These are phyloP conservation scores for Coracopsis vasa DNA, from an alignment of 2,113 vertebrate genomes.

Conservation along the genomic window DNA sequence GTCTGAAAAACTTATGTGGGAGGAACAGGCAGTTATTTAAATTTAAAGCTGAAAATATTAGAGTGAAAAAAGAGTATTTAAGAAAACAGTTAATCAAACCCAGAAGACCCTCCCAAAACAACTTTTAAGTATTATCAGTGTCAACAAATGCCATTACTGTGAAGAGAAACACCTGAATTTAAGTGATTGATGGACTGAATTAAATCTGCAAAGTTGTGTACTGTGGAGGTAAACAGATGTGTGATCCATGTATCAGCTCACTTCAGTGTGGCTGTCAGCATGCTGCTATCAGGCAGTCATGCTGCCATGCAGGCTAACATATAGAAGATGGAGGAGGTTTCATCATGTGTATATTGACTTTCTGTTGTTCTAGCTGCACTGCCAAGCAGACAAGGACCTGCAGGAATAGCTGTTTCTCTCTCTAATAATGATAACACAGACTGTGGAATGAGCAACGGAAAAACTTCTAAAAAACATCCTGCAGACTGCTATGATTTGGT, in stretches of 20 bases:
- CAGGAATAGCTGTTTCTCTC: background rate
- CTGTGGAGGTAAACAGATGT: background rate
- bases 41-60: background rate
- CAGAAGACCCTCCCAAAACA: background rate
- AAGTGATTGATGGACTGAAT: background rate
- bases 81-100: background rate
- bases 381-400: background rate
- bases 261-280: background rate
- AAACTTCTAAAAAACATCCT: background rate
- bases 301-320: fast-evolving
- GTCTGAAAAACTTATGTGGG: background rate
- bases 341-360: fast-evolving
- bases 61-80: background rate
- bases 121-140: background rate
- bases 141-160: background rate
- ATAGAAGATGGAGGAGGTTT: background rate
- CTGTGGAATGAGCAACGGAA: background rate
- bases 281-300: fast-evolving
- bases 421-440: fast-evolving
- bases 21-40: background rate
- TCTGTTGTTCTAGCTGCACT: background rate
- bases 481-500: background rate
- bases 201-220: background rate
- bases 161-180: background rate
- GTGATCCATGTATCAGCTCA: fast-evolving